A percentile compares a stretch with the other conserved stretches of the same genome.
phyloP scores from a whole-genome alignment of 1,140 invertebrate genomes.

The Drosophila bipectinata region DNA sequence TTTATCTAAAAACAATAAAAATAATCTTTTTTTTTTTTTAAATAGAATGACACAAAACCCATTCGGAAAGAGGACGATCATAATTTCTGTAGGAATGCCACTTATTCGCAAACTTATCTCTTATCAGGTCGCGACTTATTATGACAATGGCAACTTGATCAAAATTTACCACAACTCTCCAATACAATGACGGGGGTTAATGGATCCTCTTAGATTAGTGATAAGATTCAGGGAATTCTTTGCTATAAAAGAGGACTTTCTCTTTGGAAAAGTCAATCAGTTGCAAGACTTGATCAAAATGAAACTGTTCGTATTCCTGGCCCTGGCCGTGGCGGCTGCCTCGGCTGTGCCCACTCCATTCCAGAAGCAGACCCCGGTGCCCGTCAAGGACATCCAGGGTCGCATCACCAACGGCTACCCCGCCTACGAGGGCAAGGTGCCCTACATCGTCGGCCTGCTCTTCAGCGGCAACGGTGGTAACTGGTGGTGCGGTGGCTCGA shows the following conservation, averaged over 20 bases:
- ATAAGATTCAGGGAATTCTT: slow-evolving; percentile 4
- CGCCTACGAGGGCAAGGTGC: slow-evolving; percentile 84
- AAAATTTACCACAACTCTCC: slow-evolving; percentile 14
- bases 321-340: slow-evolving; percentile 26
- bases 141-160: background rate
- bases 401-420: slow-evolving; percentile 75
- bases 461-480: slow-evolving; percentile 68
- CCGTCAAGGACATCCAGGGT: slow-evolving; percentile 59
- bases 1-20: too few species aligned
- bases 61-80: background rate
- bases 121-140: slow-evolving; percentile 10
- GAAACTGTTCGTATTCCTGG: slow-evolving; percentile 28
- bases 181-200: background rate
- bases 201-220: background rate
- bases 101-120: background rate
- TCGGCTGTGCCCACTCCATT: slow-evolving; percentile 28
- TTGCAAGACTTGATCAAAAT: slow-evolving; percentile 18
- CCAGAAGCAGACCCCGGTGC: slow-evolving; percentile 29
- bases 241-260: slow-evolving; percentile 18
- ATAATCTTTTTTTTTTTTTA: too few species aligned
- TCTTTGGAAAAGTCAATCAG: background rate
- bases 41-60: too few species aligned
- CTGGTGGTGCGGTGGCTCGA: slow-evolving; percentile 86
- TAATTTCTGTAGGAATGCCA: slow-evolving; percentile 14
- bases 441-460: slow-evolving; percentile 84